Conservation (phyloP, 2,113 vertebrate genomes). For the Pycnonotus jocosus region DNA sequence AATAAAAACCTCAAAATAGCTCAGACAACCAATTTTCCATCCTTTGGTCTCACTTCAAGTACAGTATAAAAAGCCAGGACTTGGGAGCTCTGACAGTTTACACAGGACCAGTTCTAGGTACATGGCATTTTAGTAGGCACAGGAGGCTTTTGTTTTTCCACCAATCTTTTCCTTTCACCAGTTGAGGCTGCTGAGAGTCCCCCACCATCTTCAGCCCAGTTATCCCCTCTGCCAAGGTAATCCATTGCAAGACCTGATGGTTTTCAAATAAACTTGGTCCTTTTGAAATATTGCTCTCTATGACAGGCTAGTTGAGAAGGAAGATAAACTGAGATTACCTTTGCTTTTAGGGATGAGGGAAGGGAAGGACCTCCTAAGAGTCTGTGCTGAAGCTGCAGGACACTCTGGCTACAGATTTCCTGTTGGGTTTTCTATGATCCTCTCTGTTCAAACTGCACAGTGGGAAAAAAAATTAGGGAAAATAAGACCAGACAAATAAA, state of each 20-base stretch:
- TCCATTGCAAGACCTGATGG: not conserved
- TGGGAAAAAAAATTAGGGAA: not conserved
- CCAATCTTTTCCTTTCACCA: not conserved
- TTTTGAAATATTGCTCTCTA: not conserved
- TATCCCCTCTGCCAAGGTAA: not conserved
- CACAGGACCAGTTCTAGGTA: not conserved
- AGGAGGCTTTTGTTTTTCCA: not conserved
- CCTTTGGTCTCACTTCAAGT: slow-evolving; percentile 26
- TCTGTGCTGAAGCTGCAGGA: not conserved
- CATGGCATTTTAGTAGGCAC: not conserved
- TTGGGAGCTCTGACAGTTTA: slow-evolving; percentile 17
- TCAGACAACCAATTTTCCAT: slow-evolving; percentile 33
- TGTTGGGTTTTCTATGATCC: not conserved
- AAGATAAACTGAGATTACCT: not conserved
- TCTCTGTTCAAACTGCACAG: not conserved
- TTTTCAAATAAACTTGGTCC: not conserved
- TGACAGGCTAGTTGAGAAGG: not conserved
- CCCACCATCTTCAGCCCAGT: not conserved
- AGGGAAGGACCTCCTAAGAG: not conserved
- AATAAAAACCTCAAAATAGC: slow-evolving; percentile 57
- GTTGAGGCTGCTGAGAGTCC: not conserved
- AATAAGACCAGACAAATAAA: not conserved
- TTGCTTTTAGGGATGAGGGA: not conserved
- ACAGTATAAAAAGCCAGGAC: slow-evolving; percentile 15
- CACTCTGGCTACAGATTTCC: not conserved